Conservation (phyloP, 2,113 vertebrate genomes). For the Onychorhynchus coronatus region DNA sequence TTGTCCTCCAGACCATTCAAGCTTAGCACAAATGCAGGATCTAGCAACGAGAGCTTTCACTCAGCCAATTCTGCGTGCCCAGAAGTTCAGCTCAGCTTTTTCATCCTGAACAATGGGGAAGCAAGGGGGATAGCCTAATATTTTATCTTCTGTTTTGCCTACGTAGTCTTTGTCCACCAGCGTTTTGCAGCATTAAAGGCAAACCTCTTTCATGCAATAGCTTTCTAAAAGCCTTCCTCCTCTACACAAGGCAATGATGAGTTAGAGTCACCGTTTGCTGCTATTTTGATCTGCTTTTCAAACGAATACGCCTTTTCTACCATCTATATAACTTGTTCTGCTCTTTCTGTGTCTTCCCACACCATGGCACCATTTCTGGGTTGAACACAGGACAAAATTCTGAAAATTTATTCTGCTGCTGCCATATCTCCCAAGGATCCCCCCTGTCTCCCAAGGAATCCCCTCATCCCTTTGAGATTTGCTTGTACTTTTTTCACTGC, state of each 20-base stretch:
- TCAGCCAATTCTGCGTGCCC: neutral
- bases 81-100: slow-evolving; percentile 56
- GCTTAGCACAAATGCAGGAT: neutral
- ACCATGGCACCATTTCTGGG: neutral
- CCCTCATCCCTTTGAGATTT: neutral
- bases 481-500: slow-evolving; percentile 5
- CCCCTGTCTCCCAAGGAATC: neutral
- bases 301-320: neutral
- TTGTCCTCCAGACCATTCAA: slow-evolving; percentile 35
- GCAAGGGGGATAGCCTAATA: slow-evolving; percentile 45
- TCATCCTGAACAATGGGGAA: slow-evolving; percentile 48
- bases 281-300: neutral
- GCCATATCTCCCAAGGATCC: neutral
- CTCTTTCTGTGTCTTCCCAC: neutral
- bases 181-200: neutral
- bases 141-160: slow-evolving; percentile 53
- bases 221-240: slow-evolving; percentile 7
- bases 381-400: neutral
- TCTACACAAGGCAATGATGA: neutral
- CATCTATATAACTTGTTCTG: neutral
- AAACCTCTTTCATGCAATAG: neutral
- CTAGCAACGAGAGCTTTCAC: slow-evolving; percentile 9
- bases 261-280: neutral
- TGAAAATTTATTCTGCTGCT: neutral
- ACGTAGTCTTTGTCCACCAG: slow-evolving; percentile 28